phyloP scores from a whole-genome alignment of 1,140 invertebrate species.

The Acromyrmex heyeri region DNA sequence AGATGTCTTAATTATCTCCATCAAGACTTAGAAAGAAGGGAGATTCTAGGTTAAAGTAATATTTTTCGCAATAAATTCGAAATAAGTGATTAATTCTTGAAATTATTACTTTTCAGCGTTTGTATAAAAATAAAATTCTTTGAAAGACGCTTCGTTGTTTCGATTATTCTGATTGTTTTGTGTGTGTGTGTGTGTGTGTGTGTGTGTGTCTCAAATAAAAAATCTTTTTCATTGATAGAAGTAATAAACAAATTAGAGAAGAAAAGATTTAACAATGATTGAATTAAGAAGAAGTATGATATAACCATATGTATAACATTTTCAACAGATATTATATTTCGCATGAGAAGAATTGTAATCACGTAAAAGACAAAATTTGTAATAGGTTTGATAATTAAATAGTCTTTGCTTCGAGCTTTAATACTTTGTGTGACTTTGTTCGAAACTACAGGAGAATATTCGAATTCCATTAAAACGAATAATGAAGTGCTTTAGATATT shows the following conservation, averaged over 20 bases:
- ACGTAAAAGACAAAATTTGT: constrained; percentile 16
- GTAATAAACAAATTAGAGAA: constrained; percentile 14
- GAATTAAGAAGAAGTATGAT: background rate
- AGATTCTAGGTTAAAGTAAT: too few species aligned
- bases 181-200: too few species aligned
- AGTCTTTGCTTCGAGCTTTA: constrained; percentile 10
- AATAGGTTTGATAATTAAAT: constrained; percentile 35
- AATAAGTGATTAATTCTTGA: background rate
- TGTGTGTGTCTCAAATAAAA: too few species aligned
- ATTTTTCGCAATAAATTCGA: background rate
- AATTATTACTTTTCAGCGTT: background rate
- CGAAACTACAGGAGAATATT: constrained; percentile 37
- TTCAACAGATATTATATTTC: background rate
- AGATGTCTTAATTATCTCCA: too few species aligned
- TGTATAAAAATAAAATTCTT: background rate
- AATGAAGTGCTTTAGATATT: constrained; percentile 42
- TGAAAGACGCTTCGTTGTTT: background rate
- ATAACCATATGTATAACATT: constrained; percentile 4
- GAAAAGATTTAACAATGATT: background rate
- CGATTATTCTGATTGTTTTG: too few species aligned
- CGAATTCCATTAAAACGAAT: constrained; percentile 51
- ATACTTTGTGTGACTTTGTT: constrained; percentile 23
- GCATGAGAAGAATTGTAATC: background rate
- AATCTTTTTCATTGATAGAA: background rate
- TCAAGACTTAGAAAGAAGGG: too few species aligned